These are phyloP conservation scores for Pipistrellus pipistrellus DNA, from an alignment of 2,797 vertebrate genomes.

Conservation along the genomic window DNA sequence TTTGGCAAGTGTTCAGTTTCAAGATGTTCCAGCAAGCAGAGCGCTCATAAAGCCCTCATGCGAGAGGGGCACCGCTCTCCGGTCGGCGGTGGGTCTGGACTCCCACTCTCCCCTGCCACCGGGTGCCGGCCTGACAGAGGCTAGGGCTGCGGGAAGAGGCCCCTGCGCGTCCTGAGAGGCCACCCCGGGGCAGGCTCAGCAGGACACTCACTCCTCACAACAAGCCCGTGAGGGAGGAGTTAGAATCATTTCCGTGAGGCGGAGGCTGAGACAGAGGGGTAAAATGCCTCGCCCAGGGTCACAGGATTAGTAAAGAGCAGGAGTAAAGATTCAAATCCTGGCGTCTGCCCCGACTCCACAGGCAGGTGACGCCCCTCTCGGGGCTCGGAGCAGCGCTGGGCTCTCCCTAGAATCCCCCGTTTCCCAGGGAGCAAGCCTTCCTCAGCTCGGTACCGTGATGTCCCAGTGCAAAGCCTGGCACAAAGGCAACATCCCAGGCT, in stretches of 20 bases:
- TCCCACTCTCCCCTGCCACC: not conserved
- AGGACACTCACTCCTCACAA: not conserved
- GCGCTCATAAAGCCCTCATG: not conserved
- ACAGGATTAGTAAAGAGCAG: not conserved
- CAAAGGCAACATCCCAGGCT: not conserved
- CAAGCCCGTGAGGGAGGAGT: not conserved
- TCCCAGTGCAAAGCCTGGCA: not conserved
- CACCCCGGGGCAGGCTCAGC: not conserved
- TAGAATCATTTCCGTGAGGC: not conserved
- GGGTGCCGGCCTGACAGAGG: not conserved
- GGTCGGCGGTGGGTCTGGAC: not conserved
- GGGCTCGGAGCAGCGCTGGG: not conserved
- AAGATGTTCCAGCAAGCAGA: not conserved
- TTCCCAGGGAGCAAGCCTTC: not conserved
- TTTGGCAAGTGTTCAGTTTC: slow-evolving; percentile 21
- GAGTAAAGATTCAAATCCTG: not conserved
- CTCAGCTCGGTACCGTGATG: not conserved
- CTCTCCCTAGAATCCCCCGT: not conserved
- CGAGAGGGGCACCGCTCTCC: not conserved
- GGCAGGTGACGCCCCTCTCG: not conserved
- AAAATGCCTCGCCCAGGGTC: not conserved
- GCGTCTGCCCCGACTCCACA: not conserved
- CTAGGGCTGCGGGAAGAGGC: not conserved
- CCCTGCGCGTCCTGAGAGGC: not conserved
- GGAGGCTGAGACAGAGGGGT: not conserved